A percentile compares a stretch with the other conserved stretches of the same genome.
phyloP scores from a whole-genome alignment of 2,888 invertebrate genomes.

The Lasius platythorax region DNA sequence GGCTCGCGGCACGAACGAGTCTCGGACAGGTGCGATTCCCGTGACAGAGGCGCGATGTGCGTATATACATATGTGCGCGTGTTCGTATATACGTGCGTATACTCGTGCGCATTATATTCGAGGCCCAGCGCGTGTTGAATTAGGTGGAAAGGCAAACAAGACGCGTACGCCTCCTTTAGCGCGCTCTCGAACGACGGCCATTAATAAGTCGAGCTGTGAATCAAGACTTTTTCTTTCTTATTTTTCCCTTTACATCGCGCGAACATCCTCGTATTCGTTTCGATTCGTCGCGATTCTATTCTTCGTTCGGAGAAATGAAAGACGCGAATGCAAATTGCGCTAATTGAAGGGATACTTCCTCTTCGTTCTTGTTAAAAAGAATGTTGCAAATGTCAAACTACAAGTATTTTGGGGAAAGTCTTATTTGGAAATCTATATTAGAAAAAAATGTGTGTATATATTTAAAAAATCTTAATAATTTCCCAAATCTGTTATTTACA shows the following conservation, averaged over 20 bases:
- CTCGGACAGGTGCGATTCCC: slow-evolving; percentile 79
- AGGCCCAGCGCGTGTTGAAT: slow-evolving; percentile 66
- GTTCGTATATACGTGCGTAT: slow-evolving; percentile 14
- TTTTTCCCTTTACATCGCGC: not conserved
- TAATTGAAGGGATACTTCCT: not conserved
- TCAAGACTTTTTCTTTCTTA: slow-evolving; percentile 53
- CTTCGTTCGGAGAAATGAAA: slow-evolving; percentile 4
- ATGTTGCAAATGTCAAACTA: not conserved
- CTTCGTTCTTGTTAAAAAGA: not conserved
- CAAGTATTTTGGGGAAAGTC: not conserved
- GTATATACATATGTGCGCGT: not conserved
- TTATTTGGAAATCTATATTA: not conserved
- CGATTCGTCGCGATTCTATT: slow-evolving; percentile 33
- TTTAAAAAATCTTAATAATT: not conserved
- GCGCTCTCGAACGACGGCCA: slow-evolving; percentile 69
- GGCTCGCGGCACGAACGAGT: slow-evolving; percentile 76
- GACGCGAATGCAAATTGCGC: not conserved
- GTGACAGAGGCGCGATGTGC: slow-evolving; percentile 72
- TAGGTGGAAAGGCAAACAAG: slow-evolving; percentile 77
- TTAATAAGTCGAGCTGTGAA: slow-evolving; percentile 74
- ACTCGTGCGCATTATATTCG: slow-evolving; percentile 50
- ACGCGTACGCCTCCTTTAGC: slow-evolving; percentile 67
- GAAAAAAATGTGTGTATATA: not conserved
- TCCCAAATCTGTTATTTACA: not conserved
- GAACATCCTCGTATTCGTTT: slow-evolving; percentile 21